Conservation (phyloP, 2,888 invertebrate genomes). For the Anthoptus insignis region DNA sequence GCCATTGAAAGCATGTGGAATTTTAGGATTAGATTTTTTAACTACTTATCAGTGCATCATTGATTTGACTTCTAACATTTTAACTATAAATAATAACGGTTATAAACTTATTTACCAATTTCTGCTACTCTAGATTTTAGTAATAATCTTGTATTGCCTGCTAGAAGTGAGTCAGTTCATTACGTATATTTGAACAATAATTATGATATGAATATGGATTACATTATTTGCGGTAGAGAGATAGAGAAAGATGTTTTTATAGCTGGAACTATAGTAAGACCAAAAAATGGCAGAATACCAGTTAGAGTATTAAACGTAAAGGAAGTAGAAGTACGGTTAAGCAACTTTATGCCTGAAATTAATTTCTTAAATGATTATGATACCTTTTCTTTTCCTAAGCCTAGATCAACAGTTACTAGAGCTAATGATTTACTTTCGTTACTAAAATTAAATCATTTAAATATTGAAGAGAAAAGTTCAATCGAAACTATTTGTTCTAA, state of each 20-base stretch:
- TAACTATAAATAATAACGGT: slow-evolving; percentile 11
- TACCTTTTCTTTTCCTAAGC: background rate
- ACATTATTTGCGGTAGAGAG: slow-evolving; percentile 1
- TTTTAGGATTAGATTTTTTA: slow-evolving; percentile 21
- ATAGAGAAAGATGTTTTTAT: slow-evolving; percentile 10
- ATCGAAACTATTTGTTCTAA: background rate
- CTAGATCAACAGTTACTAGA: background rate
- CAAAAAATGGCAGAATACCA: slow-evolving; percentile 19
- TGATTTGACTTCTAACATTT: slow-evolving; percentile 13
- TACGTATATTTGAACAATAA: background rate
- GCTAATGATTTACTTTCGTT: background rate
- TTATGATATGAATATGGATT: background rate
- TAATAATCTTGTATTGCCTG: slow-evolving; percentile 14
- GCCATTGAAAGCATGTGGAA: slow-evolving; percentile 16
- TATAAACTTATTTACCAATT: background rate
- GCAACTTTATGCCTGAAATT: background rate
- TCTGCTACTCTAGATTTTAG: background rate
- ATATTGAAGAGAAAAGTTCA: slow-evolving; percentile 5
- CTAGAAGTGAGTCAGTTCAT: slow-evolving; percentile 17
- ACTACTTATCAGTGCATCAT: slow-evolving; percentile 10
- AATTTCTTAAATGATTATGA: slow-evolving; percentile 1
- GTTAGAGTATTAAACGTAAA: slow-evolving; percentile 12
- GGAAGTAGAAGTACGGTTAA: background rate
- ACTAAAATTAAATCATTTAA: slow-evolving; percentile 13
- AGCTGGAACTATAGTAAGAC: background rate